A percentile compares a stretch with the other conserved stretches of the same genome.
Evolutionary conservation across 2,797 vertebrate genomes (phyloP).

Genomic region (Apogon talboti): DNA sequence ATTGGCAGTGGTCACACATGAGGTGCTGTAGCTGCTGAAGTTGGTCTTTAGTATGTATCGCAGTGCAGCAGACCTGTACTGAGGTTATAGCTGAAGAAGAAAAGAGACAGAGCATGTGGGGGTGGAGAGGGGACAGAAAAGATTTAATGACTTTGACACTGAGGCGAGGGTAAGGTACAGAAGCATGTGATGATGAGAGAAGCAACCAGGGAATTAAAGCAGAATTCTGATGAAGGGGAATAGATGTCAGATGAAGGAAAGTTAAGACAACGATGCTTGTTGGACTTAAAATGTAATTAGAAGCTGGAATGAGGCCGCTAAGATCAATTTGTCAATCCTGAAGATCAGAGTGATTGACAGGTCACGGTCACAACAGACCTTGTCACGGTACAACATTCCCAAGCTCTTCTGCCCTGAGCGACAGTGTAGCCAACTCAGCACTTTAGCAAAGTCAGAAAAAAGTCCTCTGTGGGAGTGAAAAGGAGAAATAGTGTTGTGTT

Average conservation of each 20-base stretch:
- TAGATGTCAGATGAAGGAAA: conserved; percentile 28
- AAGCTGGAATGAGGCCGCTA: conserved; percentile 26
- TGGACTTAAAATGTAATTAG: conserved; percentile 58
- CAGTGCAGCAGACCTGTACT: conserved; percentile 62
- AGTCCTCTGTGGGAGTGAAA: conserved; percentile 36
- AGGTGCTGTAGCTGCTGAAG: conserved; percentile 65
- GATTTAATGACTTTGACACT: conserved; percentile 66
- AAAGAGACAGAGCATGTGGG: conserved; percentile 33
- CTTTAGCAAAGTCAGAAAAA: conserved; percentile 61
- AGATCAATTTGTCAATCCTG: conserved; percentile 66
- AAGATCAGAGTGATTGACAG: conserved; percentile 71
- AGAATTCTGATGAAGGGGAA: conserved; percentile 39
- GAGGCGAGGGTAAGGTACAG: conserved; percentile 20
- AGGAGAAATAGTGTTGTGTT: conserved; percentile 44
- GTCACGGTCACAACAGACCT: conserved; percentile 46
- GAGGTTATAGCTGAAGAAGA: conserved; percentile 49
- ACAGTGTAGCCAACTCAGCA: conserved; percentile 67
- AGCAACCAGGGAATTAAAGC: conserved; percentile 34
- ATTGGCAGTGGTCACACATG: conserved; percentile 76
- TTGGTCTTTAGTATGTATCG: conserved; percentile 75
- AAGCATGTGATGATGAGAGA: conserved; percentile 31
- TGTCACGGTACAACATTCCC: conserved; percentile 39
- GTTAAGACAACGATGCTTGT: conserved; percentile 30
- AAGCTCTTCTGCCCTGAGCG: conserved; percentile 48
- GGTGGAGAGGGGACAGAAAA: conserved; percentile 31